phyloP scores from a whole-genome alignment of 35 echinoderm and acorn worm genomes.

The Ophioderma brevispina region DNA sequence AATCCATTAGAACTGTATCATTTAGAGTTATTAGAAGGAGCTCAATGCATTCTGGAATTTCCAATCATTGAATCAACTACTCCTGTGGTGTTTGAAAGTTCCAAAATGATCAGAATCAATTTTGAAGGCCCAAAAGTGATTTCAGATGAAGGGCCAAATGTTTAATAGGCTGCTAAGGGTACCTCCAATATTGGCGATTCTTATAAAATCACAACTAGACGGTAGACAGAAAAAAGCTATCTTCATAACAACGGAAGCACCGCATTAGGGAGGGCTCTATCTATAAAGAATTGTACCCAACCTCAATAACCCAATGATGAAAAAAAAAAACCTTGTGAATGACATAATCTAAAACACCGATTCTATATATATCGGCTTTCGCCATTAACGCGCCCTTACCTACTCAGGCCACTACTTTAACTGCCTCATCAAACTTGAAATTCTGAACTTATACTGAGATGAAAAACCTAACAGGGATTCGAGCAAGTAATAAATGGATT shows the following conservation, averaged over 20 bases:
- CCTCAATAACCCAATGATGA: no score
- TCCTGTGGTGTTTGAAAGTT: not conserved
- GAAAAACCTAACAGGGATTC: no score
- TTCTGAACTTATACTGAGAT: not conserved
- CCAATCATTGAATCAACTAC: not conserved
- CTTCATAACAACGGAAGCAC: no score
- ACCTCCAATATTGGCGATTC: no score
- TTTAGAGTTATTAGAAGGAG: not conserved
- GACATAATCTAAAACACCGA: not conserved
- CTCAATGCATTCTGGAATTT: not conserved
- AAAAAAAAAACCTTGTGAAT: no score
- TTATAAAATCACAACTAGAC: no score
- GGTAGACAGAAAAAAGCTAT: no score
- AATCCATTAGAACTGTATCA: not conserved
- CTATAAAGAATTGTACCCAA: no score
- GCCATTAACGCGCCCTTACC: not conserved
- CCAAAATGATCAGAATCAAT: no score
- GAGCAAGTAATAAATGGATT: no score
- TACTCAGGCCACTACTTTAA: not conserved
- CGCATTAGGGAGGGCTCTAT: no score
- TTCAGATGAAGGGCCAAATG: not conserved
- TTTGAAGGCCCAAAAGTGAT: not conserved
- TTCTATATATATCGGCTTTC: not conserved
- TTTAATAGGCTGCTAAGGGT: no score
- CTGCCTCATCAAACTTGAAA: not conserved